Evolutionary conservation across 1,140 invertebrate genomes (phyloP), one percentile per base, ranked within the genome.

Genomic region (Drosophila sproati): DNA sequence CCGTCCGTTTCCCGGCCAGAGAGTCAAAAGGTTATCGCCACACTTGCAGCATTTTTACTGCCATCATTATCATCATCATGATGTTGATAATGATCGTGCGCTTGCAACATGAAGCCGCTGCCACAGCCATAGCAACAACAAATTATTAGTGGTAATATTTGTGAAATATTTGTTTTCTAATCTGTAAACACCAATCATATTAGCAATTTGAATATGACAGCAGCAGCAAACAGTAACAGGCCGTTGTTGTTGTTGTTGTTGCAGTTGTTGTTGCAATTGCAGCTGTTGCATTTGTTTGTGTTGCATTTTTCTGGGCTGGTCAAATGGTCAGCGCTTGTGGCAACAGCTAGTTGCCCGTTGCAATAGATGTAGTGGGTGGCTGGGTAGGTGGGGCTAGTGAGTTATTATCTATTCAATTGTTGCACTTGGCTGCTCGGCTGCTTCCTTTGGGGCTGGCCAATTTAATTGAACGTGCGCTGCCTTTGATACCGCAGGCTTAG

Each of bases 141-240:
- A 91, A 92, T 91, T 91, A 92, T 91, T 92, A 88, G 91, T 89
- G 71, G 91, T 91, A 91, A 88, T 92, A 91, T 91, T 86, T 91
- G 83, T 92, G 87, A 92, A 91, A 92, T 91, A 91, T 92, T 92
- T 91, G 91, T 92, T 92, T 92, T 92, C 91, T 92, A 92, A 92
- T 92, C 91, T 92, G 91, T 91, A 92, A 92, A 91, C 91, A 92
- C 91, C 91, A 92, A 92, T 92, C 91, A 92, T 92, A 91, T 92
- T 92, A 92, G 86, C 91, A 91, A 92, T 92, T 91, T 91, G 86
- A 91, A 91, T 92, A 91, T 91, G 90, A 89, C 88, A 91, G 89
- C 74, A 69, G 68, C 75, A 60, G 67, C 78, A 82, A 87, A 85
- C 82, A 87, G 82, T 87, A 88, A 88, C 83, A 88, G 83, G 72